Evolutionary conservation across 1,140 invertebrate species (phyloP), one percentile per base, ranked within the genome.

Genomic region (Fopius arisanus): DNA sequence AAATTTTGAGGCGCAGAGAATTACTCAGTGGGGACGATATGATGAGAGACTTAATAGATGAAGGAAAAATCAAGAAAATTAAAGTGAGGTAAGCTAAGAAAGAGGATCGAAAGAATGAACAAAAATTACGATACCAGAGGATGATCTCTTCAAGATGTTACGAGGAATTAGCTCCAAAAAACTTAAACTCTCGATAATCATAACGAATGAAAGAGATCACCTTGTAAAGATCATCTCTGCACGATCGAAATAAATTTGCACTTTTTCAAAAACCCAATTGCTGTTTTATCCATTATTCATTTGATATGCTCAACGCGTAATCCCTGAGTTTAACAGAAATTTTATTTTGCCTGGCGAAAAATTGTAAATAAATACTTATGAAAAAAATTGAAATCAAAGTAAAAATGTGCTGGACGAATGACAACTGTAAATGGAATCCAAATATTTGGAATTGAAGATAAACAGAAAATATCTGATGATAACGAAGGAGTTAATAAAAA

Each of bases 191-290:
- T 59, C 12, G 40, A 23, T 28, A 69, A 74, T 33, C 40, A 14
- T 43, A 28, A 75, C n/a, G 67, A 67, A 62, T 70, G 66, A 54
- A 63, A 66, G 40, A 59, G 21, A 73, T 70, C 63, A 67, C 65
- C 74, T 72, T 75, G 74, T 75, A 74, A 78, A 74, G 69, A 76
- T 76, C 70, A 74, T 74, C 72, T 66, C 74, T 78, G 75, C 75
- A 78, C 77, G 73, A 76, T 76, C 73, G 73, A 75, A 75, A 76
- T 75, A 26, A 74, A 78, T 78, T 76, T 78, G 77, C 77, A 78
- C 77, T 76, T 78, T 78, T 78, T 71, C 77, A 76, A 73, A 70
- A 70, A 75, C 62, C 54, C 31, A 71, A 59, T 59, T 59, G 54
- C 21, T 5, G 10, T 23, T 59, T 72, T 28, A 28, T 37, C 41